A percentile compares a stretch with the other conserved stretches of the same genome.
Conservation (phyloP, 2,797 vertebrate species). For the Florisuga fusca region DNA sequence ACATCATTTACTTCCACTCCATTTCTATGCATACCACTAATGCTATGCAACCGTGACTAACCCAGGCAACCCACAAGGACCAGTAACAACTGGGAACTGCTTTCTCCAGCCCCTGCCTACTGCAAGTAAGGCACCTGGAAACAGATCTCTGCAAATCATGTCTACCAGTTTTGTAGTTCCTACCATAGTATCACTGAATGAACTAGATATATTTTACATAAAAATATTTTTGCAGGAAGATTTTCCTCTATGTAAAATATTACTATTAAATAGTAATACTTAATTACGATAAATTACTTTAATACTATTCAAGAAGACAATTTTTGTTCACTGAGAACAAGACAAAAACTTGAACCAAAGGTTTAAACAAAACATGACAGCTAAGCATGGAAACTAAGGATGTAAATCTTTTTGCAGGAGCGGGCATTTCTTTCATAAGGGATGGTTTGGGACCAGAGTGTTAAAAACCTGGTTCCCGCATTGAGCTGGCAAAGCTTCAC, state of each 20-base stretch:
- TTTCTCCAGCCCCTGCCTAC: not conserved
- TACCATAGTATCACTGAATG: not conserved
- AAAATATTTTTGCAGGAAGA: not conserved
- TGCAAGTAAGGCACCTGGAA: not conserved
- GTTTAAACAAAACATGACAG: not conserved
- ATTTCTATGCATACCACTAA: accelerated
- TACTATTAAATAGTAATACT: no score
- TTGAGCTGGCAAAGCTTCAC: not conserved
- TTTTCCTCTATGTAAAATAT: not conserved
- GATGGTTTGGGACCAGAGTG: no score
- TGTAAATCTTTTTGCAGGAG: not conserved
- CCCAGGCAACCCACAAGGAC: not conserved
- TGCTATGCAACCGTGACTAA: not conserved
- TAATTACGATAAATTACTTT: no score
- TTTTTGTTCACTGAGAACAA: not conserved
- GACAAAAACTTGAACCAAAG: not conserved
- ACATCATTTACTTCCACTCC: not conserved
- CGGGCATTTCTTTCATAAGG: not conserved
- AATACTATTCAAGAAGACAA: not conserved
- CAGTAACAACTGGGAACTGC: not conserved
- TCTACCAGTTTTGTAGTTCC: not conserved
- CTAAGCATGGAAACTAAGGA: not conserved
- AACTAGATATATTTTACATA: not conserved
- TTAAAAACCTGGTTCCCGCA: not conserved
- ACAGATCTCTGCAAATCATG: not conserved